These are phyloP conservation scores for Siderastrea siderea DNA, from an alignment of 92 coral and sea anemone species.

Conservation along the genomic window DNA sequence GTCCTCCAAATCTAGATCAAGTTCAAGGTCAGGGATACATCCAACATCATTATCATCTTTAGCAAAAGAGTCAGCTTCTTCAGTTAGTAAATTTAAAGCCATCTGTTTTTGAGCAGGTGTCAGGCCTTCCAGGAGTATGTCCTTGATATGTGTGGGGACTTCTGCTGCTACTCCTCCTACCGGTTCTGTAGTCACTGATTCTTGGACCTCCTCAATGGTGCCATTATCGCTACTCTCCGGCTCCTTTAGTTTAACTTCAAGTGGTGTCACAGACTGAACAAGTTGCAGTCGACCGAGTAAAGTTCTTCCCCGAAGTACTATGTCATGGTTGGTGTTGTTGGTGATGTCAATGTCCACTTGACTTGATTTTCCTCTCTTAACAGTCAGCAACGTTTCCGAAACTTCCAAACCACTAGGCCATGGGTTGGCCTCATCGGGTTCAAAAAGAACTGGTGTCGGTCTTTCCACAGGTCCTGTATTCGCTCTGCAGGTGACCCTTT, in stretches of 20 bases:
- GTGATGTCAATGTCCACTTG: slow-evolving; percentile 55
- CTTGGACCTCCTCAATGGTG: background rate
- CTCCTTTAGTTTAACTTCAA: slow-evolving; percentile 53
- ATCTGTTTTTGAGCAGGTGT: slow-evolving; percentile 46
- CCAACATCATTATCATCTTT: slow-evolving; percentile 68
- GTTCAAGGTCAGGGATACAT: slow-evolving; percentile 68
- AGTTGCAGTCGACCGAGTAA: slow-evolving; percentile 63
- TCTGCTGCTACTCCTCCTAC: background rate
- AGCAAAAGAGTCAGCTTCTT: slow-evolving; percentile 77
- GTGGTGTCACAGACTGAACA: slow-evolving; percentile 81
- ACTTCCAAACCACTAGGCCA: slow-evolving; percentile 59
- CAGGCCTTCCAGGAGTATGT: slow-evolving; percentile 56
- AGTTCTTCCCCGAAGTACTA: slow-evolving; percentile 51
- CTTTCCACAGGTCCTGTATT: slow-evolving; percentile 55
- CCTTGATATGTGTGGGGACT: slow-evolving; percentile 51
- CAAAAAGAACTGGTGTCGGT: slow-evolving; percentile 51
- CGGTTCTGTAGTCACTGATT: slow-evolving; percentile 3
- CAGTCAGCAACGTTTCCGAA: slow-evolving; percentile 56
- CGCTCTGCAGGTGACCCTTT: slow-evolving; percentile 51
- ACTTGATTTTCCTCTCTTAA: slow-evolving; percentile 62
- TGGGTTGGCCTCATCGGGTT: slow-evolving; percentile 60
- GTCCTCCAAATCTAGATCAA: slow-evolving; percentile 69
- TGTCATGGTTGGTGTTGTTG: slow-evolving; percentile 73
- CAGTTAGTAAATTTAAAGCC: slow-evolving; percentile 44
- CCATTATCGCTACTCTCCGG: slow-evolving; percentile 10